phyloP scores from a whole-genome alignment of 2,888 invertebrate genomes.

The Microplitis manilae region DNA sequence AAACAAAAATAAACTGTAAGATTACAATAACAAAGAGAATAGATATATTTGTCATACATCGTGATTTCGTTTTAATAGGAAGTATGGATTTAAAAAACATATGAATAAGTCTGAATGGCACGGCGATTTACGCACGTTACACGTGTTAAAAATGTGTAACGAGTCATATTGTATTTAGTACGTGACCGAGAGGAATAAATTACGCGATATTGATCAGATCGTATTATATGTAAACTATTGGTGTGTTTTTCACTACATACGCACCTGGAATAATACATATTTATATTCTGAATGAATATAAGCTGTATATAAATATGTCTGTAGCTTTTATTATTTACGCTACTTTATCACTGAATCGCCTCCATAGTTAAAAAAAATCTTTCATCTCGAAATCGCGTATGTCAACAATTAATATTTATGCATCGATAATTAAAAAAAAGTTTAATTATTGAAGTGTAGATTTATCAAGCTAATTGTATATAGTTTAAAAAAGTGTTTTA shows the following conservation, averaged over 20 bases:
- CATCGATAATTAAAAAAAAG: too few species aligned
- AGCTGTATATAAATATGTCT: not conserved
- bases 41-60: not conserved
- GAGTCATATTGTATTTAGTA: conserved; percentile 14
- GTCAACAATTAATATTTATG: too few species aligned
- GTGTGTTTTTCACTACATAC: conserved; percentile 28
- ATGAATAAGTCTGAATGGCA: conserved; percentile 2
- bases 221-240: conserved; percentile 4
- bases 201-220: conserved; percentile 30
- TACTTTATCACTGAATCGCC: too few species aligned
- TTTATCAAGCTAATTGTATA: not conserved
- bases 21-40: too few species aligned
- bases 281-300: not conserved
- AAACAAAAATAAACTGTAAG: too few species aligned
- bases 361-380: too few species aligned
- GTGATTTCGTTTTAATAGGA: not conserved
- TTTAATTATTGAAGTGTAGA: too few species aligned
- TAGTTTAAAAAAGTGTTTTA: not conserved
- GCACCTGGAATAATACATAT: conserved; percentile 32
- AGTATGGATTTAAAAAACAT: not conserved
- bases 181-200: conserved; percentile 20
- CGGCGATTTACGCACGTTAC: conserved; percentile 17
- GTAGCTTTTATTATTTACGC: too few species aligned
- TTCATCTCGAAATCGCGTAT: too few species aligned
- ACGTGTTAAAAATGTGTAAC: conserved; percentile 35